A percentile compares a stretch with the other conserved stretches of the same genome.
These are phyloP conservation scores for Ecdyonurus torrentis DNA, from an alignment of 2,888 invertebrate species.

Conservation along the genomic window DNA sequence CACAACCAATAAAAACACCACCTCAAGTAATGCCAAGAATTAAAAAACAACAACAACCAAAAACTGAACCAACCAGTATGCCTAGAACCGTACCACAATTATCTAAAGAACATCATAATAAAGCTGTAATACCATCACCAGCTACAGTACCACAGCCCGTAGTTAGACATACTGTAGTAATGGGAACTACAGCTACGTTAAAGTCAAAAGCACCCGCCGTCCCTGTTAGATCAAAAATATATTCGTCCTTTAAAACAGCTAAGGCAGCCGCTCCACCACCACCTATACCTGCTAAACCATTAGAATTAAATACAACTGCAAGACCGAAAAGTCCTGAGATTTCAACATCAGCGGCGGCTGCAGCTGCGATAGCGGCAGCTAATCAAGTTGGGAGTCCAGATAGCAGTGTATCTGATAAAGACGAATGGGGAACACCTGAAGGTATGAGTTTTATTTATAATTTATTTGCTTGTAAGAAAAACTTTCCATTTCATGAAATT, in stretches of 20 bases:
- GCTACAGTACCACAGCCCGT: neutral
- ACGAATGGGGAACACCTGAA: constrained; percentile 1
- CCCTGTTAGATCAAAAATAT: neutral
- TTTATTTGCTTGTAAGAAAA: neutral
- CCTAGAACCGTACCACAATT: neutral
- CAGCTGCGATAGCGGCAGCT: neutral
- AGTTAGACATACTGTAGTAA: neutral
- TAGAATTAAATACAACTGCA: neutral
- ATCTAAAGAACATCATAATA: neutral
- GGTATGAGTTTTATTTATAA: neutral
- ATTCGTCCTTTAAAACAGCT: neutral
- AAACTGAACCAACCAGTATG: neutral
- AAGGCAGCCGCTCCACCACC: neutral
- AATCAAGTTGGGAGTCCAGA: constrained; percentile 1
- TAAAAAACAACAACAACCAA: neutral
- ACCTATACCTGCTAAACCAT: neutral
- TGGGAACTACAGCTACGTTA: constrained; percentile 1
- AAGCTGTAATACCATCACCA: neutral
- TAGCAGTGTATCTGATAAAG: neutral
- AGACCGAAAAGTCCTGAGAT: neutral
- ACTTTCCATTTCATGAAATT: neutral
- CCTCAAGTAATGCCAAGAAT: neutral
- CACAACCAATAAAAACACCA: neutral
- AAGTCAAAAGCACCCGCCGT: neutral
- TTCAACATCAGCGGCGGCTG: neutral